These are phyloP conservation scores for Eptesicus fuscus DNA, from an alignment of 2,113 vertebrate genomes.

Conservation along the genomic window DNA sequence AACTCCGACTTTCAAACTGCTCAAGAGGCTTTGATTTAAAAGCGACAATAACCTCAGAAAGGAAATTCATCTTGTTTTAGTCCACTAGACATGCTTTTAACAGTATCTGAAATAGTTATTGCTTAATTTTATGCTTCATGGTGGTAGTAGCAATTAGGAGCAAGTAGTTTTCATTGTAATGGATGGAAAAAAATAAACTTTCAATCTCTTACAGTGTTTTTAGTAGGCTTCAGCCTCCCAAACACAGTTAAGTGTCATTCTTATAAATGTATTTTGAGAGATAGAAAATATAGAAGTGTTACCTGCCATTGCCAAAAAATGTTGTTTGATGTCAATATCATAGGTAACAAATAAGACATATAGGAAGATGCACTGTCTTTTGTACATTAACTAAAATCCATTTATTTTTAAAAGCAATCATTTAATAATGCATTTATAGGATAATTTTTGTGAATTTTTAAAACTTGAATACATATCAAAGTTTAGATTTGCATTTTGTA, in stretches of 20 bases:
- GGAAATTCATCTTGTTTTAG: constrained; percentile 53
- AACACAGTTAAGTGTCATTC: constrained; percentile 9
- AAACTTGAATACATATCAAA: background rate
- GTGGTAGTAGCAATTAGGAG: constrained; percentile 44
- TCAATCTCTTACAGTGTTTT: background rate
- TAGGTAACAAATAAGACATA: background rate
- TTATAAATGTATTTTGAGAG: background rate
- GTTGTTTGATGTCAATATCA: background rate
- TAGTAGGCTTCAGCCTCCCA: background rate
- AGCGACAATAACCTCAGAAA: constrained; percentile 10
- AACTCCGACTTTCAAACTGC: constrained; percentile 21
- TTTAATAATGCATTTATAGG: background rate
- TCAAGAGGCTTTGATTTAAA: constrained; percentile 53
- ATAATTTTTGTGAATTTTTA: background rate
- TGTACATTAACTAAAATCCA: background rate
- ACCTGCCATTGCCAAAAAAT: background rate
- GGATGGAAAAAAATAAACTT: constrained; percentile 2
- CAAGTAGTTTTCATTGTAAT: constrained; percentile 17
- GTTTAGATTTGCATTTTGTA: background rate
- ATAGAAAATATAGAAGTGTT: background rate
- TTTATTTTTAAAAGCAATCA: background rate
- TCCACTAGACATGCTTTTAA: constrained; percentile 27
- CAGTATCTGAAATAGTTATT: constrained; percentile 35
- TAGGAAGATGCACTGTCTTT: background rate
- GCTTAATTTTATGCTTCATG: background rate